Evolutionary conservation across 1,140 invertebrate genomes (phyloP), one percentile per base, ranked within the genome.

Genomic region (Dendrolimus punctatus): DNA sequence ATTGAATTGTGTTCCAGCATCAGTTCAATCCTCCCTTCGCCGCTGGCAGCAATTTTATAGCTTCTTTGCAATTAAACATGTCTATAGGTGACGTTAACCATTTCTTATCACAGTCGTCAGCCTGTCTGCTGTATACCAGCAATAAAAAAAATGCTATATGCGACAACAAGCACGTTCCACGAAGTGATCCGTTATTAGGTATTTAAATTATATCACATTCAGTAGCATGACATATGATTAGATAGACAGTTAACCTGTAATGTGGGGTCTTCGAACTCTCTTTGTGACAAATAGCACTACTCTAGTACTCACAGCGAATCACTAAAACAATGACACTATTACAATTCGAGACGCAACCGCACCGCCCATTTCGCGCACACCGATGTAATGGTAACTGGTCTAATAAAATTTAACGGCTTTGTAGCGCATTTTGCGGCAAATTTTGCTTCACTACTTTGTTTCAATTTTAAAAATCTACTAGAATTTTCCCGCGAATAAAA

Each of bases 251-350:
- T 23, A 8, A 39, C 48, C 4, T 55, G 51, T 53, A 51, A 53
- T 41, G 49, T 10, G 40, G 39, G 67, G 56, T 60, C 46, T 51
- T 55, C 46, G 55, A 60, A 57, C 60, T 38, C 37, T 48, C 42
- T 40, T 55, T 51, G 55, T 55, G 59, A 71, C 58, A 64, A 61
- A 62, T 58, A 50, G 61, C 53, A 48, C 55, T 60, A 63, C 66
- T 23, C 23, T 23, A 23, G 23, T 23, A 23, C 23, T 71, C 63
- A 58, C 51, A 40, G 54, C 40, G 50, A 57, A 64, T 52, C 39
- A 55, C 49, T 50, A 68, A 64, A 57, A 72, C 64, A 71, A 78
- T 69, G 67, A 69, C 69, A 69, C 73, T 76, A 76, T 78, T 78
- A 76, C 50, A 56, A 76, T 76, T 76, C 72, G 55, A 57, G 55